phyloP scores from a whole-genome alignment of 2,888 invertebrate genomes.

The Cataglyphis altisquamis region DNA sequence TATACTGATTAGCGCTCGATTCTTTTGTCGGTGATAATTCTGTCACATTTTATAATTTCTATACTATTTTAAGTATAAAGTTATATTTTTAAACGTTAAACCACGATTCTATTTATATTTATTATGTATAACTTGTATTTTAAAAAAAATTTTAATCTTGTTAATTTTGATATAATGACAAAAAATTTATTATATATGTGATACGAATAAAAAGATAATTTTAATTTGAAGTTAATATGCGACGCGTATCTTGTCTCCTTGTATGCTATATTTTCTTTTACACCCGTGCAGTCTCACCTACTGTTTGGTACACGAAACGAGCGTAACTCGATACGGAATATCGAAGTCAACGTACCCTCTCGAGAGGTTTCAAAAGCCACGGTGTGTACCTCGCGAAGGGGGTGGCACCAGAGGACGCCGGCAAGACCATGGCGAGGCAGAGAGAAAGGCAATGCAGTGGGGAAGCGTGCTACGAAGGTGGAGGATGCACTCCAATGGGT shows the following conservation, averaged over 20 bases:
- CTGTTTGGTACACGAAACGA: slow-evolving; percentile 72
- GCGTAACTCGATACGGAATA: slow-evolving; percentile 81
- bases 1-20: slow-evolving; percentile 33
- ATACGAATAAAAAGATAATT: neutral
- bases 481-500: slow-evolving; percentile 81
- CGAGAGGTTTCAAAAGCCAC: slow-evolving; percentile 78
- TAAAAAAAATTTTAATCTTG: neutral
- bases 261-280: slow-evolving; percentile 45
- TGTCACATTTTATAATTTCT: neutral
- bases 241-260: slow-evolving; percentile 4
- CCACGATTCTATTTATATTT: neutral
- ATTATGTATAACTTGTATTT: neutral
- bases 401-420: slow-evolving; percentile 61
- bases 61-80: neutral
- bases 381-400: slow-evolving; percentile 76
- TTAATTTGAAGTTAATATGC: slow-evolving; percentile 21
- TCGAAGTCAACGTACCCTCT: slow-evolving; percentile 76
- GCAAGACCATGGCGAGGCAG: slow-evolving; percentile 63
- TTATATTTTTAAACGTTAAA: neutral
- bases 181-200: neutral
- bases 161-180: neutral
- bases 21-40: neutral
- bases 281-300: slow-evolving; percentile 49
- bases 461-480: slow-evolving; percentile 53
- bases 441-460: slow-evolving; percentile 57